phyloP scores from a whole-genome alignment of 2,888 invertebrate genomes.

The Onchidella celtica region DNA sequence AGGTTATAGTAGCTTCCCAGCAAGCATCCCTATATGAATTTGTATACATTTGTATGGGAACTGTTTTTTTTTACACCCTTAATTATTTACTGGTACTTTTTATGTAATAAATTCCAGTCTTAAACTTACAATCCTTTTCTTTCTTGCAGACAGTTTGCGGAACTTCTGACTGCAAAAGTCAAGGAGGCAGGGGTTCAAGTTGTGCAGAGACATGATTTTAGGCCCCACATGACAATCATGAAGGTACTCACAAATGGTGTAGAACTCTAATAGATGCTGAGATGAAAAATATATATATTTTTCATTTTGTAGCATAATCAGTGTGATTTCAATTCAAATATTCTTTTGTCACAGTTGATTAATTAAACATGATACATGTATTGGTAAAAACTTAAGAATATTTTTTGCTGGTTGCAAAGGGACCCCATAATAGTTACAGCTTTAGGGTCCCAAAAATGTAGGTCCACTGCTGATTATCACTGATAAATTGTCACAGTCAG shows the following conservation, averaged over 20 bases:
- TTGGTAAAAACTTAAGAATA: neutral
- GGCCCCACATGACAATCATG: conserved; percentile 38
- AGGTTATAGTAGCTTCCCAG: too few relatives aligned
- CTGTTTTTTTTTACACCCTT: too few relatives aligned
- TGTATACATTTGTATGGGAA: too few relatives aligned
- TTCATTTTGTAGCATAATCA: neutral
- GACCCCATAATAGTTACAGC: too few relatives aligned
- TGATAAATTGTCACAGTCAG: too few relatives aligned
- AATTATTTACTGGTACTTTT: too few relatives aligned
- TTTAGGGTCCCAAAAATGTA: too few relatives aligned
- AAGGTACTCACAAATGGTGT: conserved; percentile 17
- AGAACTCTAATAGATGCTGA: too few relatives aligned
- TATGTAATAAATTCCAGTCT: too few relatives aligned
- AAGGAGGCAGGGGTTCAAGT: conserved; percentile 33
- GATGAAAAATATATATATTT: neutral
- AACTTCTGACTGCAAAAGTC: neutral
- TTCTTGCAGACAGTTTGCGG: conserved; percentile 21
- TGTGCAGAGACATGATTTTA: conserved; percentile 26
- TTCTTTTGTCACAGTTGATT: neutral
- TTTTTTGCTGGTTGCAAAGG: neutral
- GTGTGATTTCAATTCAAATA: neutral
- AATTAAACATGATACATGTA: neutral
- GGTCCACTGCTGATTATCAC: too few relatives aligned
- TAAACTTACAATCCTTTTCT: too few relatives aligned
- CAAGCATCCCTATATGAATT: too few relatives aligned